Evolutionary conservation across 2,113 vertebrate species (phyloP).

Genomic region (Tiliqua scincoides): DNA sequence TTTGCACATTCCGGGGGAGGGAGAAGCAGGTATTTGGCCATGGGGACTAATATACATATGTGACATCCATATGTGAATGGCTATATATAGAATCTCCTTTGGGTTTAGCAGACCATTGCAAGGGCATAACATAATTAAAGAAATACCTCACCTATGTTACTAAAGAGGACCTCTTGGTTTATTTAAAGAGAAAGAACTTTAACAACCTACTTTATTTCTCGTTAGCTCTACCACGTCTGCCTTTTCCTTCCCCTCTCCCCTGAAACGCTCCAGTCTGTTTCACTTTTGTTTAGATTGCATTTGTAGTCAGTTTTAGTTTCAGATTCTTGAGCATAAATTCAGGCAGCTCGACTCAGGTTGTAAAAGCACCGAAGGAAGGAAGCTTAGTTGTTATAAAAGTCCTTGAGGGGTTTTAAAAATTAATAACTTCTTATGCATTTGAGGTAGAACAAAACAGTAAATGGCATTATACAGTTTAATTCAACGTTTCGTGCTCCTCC

Average conservation of each 20-base stretch:
- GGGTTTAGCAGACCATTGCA: neutral
- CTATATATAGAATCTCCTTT: neutral
- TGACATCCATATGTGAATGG: neutral
- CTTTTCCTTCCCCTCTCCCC: neutral
- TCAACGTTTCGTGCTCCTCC: neutral
- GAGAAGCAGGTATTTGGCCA: neutral
- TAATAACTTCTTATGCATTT: slow-evolving; percentile 7
- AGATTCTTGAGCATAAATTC: neutral
- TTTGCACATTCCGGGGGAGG: neutral
- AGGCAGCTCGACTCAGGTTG: neutral
- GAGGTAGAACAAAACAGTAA: slow-evolving; percentile 16
- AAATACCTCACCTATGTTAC: neutral
- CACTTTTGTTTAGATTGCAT: slow-evolving; percentile 34
- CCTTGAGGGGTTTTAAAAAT: slow-evolving; percentile 27
- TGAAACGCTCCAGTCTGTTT: slow-evolving; percentile 50
- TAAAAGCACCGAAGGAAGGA: slow-evolving; percentile 35
- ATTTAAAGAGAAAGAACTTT: slow-evolving; percentile 46
- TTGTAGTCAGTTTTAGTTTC: slow-evolving; percentile 42
- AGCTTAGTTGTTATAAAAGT: slow-evolving; percentile 15
- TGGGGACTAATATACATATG: neutral
- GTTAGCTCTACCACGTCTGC: slow-evolving; percentile 38
- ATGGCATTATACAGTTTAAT: slow-evolving; percentile 20
- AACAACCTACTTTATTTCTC: slow-evolving; percentile 45
- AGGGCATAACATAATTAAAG: neutral
- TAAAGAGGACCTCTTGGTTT: slow-evolving; percentile 17